These are phyloP conservation scores for Meganola albula DNA, from an alignment of 2,888 invertebrate genomes.

Conservation along the genomic window DNA sequence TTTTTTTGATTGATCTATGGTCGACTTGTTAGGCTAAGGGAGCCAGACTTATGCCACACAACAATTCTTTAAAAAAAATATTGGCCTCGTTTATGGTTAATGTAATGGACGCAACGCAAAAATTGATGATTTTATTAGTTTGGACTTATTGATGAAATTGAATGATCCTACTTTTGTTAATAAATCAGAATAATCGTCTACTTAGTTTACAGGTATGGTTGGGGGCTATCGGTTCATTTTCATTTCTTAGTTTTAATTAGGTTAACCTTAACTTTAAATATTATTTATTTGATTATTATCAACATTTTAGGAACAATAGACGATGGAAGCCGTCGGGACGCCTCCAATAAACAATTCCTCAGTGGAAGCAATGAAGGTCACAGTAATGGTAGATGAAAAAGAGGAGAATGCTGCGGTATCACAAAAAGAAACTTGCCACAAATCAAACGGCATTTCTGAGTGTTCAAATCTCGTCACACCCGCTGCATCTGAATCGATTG, in stretches of 20 bases:
- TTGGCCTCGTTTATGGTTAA: too few species aligned
- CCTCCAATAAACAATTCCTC: slow-evolving; percentile 33
- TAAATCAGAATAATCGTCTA: too few species aligned
- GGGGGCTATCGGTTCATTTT: too few species aligned
- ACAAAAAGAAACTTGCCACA: slow-evolving; percentile 47
- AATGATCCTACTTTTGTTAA: too few species aligned
- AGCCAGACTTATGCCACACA: too few species aligned
- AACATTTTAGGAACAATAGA: too few species aligned
- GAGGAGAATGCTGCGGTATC: slow-evolving; percentile 29
- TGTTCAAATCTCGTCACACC: slow-evolving; percentile 16
- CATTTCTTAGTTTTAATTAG: slow-evolving; percentile 24
- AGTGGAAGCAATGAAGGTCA: slow-evolving; percentile 40
- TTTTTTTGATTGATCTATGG: too few species aligned
- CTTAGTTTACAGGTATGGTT: too few species aligned
- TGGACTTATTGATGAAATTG: slow-evolving; percentile 10
- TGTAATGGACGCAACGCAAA: slow-evolving; percentile 37
- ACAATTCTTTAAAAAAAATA: too few species aligned
- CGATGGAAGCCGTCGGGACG: slow-evolving; percentile 39
- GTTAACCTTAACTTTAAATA: slow-evolving; percentile 24
- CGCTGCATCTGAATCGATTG: too few species aligned
- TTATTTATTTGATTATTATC: too few species aligned
- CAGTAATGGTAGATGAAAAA: slow-evolving; percentile 33
- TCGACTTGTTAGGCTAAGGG: too few species aligned
- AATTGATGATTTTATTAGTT: slow-evolving; percentile 19
- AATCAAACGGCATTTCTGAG: slow-evolving; percentile 57